Evolutionary conservation across 2,113 vertebrate genomes (phyloP).

Genomic region (Hydrolagus affinis): DNA sequence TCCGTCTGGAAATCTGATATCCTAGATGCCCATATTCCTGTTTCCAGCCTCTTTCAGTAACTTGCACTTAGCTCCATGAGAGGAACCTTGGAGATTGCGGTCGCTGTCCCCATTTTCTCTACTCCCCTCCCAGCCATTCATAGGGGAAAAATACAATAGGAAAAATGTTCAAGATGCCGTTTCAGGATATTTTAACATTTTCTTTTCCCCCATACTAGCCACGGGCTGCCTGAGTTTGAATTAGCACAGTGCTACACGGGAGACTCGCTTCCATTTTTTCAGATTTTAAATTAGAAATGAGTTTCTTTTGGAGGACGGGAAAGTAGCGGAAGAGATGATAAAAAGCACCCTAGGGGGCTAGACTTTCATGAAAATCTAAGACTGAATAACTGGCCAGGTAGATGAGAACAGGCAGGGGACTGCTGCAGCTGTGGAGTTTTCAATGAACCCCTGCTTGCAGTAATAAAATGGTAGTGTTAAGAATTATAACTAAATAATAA

Average conservation of each 20-base stretch:
- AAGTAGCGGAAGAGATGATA: neutral
- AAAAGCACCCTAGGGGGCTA: neutral
- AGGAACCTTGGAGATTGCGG: no score
- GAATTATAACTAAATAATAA: neutral
- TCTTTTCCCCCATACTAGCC: neutral
- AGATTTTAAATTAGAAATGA: neutral
- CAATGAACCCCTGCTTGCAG: neutral
- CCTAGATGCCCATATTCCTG: no score
- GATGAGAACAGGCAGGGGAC: neutral
- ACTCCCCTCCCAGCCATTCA: no score
- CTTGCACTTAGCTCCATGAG: no score
- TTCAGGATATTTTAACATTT: neutral
- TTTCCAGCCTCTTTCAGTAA: no score
- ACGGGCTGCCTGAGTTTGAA: neutral
- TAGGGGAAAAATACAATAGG: no score
- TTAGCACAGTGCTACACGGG: neutral
- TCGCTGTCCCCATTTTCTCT: no score
- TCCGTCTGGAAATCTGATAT: no score
- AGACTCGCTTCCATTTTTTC: no score
- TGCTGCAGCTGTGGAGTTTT: neutral
- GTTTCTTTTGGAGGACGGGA: neutral
- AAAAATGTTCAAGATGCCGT: neutral
- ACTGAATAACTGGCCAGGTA: neutral
- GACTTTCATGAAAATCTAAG: neutral
- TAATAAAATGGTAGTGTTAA: neutral